These are phyloP conservation scores for Silurus glanis DNA, from an alignment of 2,113 vertebrate genomes.

Conservation along the genomic window DNA sequence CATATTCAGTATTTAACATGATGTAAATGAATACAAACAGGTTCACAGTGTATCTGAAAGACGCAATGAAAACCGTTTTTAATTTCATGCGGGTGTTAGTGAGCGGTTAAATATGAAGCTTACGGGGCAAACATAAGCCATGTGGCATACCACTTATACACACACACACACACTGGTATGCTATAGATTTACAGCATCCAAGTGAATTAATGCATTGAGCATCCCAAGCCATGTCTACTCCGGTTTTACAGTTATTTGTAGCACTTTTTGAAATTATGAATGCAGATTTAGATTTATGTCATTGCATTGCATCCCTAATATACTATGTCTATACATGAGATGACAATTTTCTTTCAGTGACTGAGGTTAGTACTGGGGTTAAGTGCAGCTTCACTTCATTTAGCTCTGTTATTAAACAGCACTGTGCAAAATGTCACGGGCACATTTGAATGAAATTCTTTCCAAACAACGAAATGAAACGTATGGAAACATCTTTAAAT, in stretches of 20 bases:
- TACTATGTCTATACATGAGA: neutral
- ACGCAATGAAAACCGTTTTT: neutral
- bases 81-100: neutral
- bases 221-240: neutral
- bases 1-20: neutral
- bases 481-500: neutral
- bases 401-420: neutral
- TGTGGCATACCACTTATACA: neutral
- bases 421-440: neutral
- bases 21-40: neutral
- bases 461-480: neutral
- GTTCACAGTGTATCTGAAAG: neutral
- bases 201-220: neutral
- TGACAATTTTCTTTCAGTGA: neutral
- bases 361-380: neutral
- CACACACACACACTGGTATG: neutral
- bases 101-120: neutral
- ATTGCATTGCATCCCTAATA: neutral
- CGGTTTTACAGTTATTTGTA: neutral
- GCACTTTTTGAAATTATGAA: neutral
- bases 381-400: neutral
- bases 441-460: neutral
- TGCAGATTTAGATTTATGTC: neutral
- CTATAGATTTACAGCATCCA: neutral
- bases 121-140: neutral